phyloP scores from a whole-genome alignment of 2,113 vertebrate genomes.

The Mormyrus lacerda region DNA sequence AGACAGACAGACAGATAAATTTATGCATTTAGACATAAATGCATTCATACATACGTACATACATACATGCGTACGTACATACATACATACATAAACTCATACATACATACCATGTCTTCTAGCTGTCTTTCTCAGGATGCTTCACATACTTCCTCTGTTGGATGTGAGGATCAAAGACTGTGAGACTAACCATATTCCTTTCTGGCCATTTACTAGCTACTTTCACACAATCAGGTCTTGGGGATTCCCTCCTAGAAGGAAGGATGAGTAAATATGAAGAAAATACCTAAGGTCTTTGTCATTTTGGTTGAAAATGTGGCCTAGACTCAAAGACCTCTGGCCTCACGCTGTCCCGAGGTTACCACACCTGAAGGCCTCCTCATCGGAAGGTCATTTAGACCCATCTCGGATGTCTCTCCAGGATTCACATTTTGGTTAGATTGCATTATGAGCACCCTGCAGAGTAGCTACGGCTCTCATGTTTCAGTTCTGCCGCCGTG shows the following conservation, averaged over 20 bases:
- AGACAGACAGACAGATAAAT: background rate
- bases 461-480: constrained; percentile 1
- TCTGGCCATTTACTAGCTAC: background rate
- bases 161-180: background rate
- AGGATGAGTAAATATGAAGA: background rate
- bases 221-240: background rate
- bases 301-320: background rate
- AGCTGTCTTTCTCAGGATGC: background rate
- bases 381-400: background rate
- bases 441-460: constrained; percentile 25
- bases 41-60: background rate
- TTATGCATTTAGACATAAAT: no score
- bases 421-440: constrained; percentile 28
- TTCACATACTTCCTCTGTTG: background rate
- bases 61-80: background rate
- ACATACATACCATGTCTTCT: background rate
- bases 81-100: background rate
- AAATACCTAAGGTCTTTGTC: background rate
- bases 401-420: constrained; percentile 12
- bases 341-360: background rate
- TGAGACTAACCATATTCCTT: background rate
- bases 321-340: background rate
- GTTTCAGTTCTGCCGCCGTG: constrained; percentile 25
- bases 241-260: background rate
- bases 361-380: background rate